Evolutionary conservation across 2,888 invertebrate genomes (phyloP).

Genomic region (Baccha elongata): DNA sequence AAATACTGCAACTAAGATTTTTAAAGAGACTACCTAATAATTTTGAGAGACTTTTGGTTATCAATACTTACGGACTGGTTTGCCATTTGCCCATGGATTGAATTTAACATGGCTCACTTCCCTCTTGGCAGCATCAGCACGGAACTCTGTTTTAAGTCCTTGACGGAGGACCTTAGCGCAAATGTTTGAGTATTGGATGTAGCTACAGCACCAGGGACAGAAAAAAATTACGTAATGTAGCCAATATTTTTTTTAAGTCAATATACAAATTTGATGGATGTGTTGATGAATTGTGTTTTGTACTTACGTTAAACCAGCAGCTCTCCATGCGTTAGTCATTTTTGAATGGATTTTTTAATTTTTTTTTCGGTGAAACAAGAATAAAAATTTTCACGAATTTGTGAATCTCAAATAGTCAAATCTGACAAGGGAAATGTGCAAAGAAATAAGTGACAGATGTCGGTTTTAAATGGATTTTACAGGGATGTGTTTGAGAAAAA

Average conservation of each 20-base stretch:
- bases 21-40: not conserved
- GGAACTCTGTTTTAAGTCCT: conserved; percentile 90
- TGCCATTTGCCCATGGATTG: conserved; percentile 95
- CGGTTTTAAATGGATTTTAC: not conserved
- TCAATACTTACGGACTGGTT: conserved; percentile 89
- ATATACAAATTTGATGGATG: not conserved
- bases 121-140: conserved; percentile 89
- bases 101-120: conserved; percentile 90
- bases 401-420: not conserved
- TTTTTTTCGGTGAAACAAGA: conserved; percentile 16
- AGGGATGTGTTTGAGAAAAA: conserved; percentile 29
- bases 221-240: conserved; percentile 59
- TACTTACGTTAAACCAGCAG: conserved; percentile 92
- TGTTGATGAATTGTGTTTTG: not conserved
- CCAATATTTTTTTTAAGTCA: conserved; percentile 31
- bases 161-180: conserved; percentile 92
- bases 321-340: conserved; percentile 89
- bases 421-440: conserved; percentile 35
- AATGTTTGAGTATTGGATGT: conserved; percentile 97
- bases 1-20: not conserved
- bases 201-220: conserved; percentile 84
- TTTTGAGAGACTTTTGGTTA: not conserved
- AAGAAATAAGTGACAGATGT: conserved; percentile 50
- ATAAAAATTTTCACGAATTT: conserved; percentile 34
- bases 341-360: conserved; percentile 81